Base-by-base conservation (phyloP, 2,113 vertebrate species). In the Percopsis transmontana region DNA sequence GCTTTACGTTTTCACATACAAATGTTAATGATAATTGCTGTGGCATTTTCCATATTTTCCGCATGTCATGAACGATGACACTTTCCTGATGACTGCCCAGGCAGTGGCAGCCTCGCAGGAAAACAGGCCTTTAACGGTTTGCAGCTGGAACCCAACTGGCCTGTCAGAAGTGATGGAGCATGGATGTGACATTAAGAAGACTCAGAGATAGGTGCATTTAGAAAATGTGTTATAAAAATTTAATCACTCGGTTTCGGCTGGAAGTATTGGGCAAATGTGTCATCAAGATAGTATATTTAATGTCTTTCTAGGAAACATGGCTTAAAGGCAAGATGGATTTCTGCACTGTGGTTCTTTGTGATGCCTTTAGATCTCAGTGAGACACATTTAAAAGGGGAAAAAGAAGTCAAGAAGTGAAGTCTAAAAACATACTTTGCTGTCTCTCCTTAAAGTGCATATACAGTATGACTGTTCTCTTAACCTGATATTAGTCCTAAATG, bases 131-230 rank as follows among this genome's bases (percentile, higher is more conserved):
- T 79, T 83, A 61, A 70, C 63, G 75, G 64, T 11, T 20, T 69
- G 8, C 23, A 9, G 64, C 70, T 72, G 77, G 57, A 79, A 16
- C 70, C 70, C 62, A 68, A 56, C 75, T 68, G 62, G 69, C 63
- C 84, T 82, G 84, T 88, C 87, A 88, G 61, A 74, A 82, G 71
- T 88, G 88, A 90, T 79, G 42, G 65, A 70, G 64, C 68, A 48
- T 74, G 68, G 73, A 78, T 88, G 79, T 88, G 89, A 85, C 87
- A 81, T 87, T 76, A 86, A 85, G 88, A 89, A 85, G 80, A 87
- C 77, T 79, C 68, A 0, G 42, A 70, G 76, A 79, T 71, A 81
- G 82, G 72, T 89, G 85, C 87, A 81, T 85, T 89, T 85, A 78
- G 80, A 85, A 56, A 64, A 45, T 60, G 23, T 16, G 42, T 59